phyloP scores from a whole-genome alignment of 2,113 vertebrate species.

The Anhinga anhinga region DNA sequence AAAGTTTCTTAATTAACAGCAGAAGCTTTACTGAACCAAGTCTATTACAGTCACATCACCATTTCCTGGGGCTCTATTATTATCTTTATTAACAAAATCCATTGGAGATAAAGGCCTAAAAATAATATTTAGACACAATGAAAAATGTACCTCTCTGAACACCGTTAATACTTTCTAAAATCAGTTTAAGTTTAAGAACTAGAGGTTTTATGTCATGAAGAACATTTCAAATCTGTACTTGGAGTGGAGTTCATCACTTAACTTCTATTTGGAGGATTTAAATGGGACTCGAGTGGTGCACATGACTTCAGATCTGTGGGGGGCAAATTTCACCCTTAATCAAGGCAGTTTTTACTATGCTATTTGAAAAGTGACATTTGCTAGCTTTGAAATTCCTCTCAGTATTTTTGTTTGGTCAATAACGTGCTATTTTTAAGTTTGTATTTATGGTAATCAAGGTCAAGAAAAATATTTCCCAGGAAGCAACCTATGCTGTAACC shows the following conservation, averaged over 20 bases:
- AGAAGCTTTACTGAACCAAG: slow-evolving; percentile 70
- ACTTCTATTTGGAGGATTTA: slow-evolving; percentile 17
- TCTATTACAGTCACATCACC: slow-evolving; percentile 65
- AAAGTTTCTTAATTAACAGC: slow-evolving; percentile 80
- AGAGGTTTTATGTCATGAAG: slow-evolving; percentile 39
- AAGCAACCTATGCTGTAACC: not conserved
- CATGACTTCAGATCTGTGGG: not conserved
- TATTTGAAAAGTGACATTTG: not conserved
- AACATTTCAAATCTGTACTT: slow-evolving; percentile 40
- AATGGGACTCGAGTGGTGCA: not conserved
- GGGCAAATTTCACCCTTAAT: slow-evolving; percentile 17
- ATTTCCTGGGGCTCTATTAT: slow-evolving; percentile 62
- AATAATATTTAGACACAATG: slow-evolving; percentile 60
- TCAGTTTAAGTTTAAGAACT: slow-evolving; percentile 58
- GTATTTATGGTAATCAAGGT: not conserved
- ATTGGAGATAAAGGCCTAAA: slow-evolving; percentile 52
- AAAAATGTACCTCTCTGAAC: slow-evolving; percentile 34
- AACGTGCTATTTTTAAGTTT: not conserved
- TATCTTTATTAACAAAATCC: slow-evolving; percentile 71
- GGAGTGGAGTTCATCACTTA: slow-evolving; percentile 2
- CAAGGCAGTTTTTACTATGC: not conserved
- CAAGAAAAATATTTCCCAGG: not conserved
- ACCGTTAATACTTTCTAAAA: not conserved
- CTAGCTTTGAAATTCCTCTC: not conserved
- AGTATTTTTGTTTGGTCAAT: not conserved